phyloP scores from a whole-genome alignment of 2,888 invertebrate species.

The Drosophila anceps region DNA sequence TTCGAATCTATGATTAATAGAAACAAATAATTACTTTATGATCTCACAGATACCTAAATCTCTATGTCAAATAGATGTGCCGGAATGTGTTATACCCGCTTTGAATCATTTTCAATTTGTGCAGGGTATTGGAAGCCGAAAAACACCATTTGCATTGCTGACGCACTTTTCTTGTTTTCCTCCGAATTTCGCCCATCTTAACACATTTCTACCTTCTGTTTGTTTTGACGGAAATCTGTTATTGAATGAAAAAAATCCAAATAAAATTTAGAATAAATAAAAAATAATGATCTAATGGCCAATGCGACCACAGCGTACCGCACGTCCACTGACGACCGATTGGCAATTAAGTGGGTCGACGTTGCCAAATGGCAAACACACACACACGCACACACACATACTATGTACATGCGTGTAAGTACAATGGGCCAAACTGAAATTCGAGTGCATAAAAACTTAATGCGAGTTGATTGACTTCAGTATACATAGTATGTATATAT shows the following conservation, averaged over 20 bases:
- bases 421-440: background rate
- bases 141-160: slow-evolving; percentile 64
- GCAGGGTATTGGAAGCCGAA: slow-evolving; percentile 16
- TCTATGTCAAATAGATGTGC: background rate
- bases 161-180: slow-evolving; percentile 64
- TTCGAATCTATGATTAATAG: no score
- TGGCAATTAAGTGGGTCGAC: slow-evolving; percentile 62
- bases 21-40: no score
- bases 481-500: background rate
- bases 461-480: background rate
- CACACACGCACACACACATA: background rate
- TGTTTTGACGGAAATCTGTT: slow-evolving; percentile 70
- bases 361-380: slow-evolving; percentile 32
- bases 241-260: slow-evolving; percentile 40
- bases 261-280: slow-evolving; percentile 3
- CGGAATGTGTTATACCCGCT: background rate
- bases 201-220: slow-evolving; percentile 41
- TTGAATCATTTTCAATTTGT: background rate
- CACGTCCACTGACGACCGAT: slow-evolving; percentile 48
- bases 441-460: background rate
- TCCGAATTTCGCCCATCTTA: slow-evolving; percentile 17
- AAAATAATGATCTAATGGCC: slow-evolving; percentile 63
- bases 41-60: no score
- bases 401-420: background rate
- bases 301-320: slow-evolving; percentile 38